phyloP scores from a whole-genome alignment of 2,797 vertebrate species.

The Propithecus deckenii region DNA sequence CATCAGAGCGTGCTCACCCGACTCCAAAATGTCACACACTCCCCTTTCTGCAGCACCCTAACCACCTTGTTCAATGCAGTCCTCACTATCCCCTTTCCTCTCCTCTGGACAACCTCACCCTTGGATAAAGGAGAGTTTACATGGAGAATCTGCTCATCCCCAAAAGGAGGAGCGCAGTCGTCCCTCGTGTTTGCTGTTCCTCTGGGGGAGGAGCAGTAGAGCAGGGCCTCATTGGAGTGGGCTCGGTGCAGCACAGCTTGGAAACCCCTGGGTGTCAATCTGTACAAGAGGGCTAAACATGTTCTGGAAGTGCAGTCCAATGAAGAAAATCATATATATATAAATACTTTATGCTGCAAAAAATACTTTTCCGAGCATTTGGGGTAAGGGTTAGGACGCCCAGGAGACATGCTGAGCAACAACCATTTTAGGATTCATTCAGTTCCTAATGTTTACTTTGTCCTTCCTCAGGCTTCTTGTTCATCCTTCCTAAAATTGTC shows the following conservation, averaged over 20 bases:
- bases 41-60: neutral
- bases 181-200: neutral
- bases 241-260: neutral
- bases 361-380: neutral
- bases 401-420: neutral
- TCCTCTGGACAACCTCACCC: neutral
- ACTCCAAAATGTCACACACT: neutral
- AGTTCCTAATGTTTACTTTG: neutral
- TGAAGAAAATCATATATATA: neutral
- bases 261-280: neutral
- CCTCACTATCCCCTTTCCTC: neutral
- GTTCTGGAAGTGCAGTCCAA: neutral
- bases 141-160: neutral
- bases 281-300: neutral
- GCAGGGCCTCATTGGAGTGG: neutral
- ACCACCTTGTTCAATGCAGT: neutral
- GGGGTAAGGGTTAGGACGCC: no score
- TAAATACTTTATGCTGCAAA: neutral
- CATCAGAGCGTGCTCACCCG: rapidly evolving
- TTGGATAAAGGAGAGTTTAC: neutral
- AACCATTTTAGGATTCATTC: neutral
- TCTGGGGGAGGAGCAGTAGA: neutral
- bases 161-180: neutral
- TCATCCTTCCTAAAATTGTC: neutral
- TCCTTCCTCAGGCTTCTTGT: neutral